Evolutionary conservation across 1,140 invertebrate genomes (phyloP), one percentile per base, ranked within the genome.

Genomic region (Caligus rogercresseyi): DNA sequence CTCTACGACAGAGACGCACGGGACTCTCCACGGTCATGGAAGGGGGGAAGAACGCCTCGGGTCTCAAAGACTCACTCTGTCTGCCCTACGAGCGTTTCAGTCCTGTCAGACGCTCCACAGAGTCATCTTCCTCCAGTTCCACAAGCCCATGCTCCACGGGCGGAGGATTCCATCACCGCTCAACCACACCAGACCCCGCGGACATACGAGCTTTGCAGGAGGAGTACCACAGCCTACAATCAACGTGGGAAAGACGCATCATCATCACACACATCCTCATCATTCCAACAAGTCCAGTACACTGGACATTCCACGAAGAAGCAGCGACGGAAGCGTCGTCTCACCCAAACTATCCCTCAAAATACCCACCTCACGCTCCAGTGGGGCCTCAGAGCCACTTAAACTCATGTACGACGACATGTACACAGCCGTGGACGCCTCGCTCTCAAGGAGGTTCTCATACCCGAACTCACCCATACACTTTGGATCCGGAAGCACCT

Each of bases 11-110:
- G 19, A 2, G 61, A 53, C 11, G 61, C 19, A 63, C 61, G 25
- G 61, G 61, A 25, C 21, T 63, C n/a, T 23, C 18, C n/a, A 63
- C 61, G n/a, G 61, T 63, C 18, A 25, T 63, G 53, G 61, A 63
- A 43, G 31, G 21, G 24, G 60, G 60, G 15, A 62, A 62, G 52
- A 16, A 24, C 1, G 21, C 43, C 43, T 57, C 16, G 31, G 31
- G 31, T n/a, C 31, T 43, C n/a, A 43, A 43, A 43, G 31, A 43
- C 52, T 62, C 60, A 13, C 24, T 53, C 14, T 18, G 18, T 21
- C 24, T 62, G 20, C 43, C 60, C 13, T 19, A 15, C 14, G 60
- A 62, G 18, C 43, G 60, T 13, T 55, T 16, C 23, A 20, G 24
- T 53, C 60, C 31, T 11, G 31, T 43, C 13, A 57, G 60, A 16